Percentiles rank a stretch among this genome's conserved stretches.
phyloP scores from a whole-genome alignment of 2,888 invertebrate genomes.

The Polydrusus pterygomalis region DNA sequence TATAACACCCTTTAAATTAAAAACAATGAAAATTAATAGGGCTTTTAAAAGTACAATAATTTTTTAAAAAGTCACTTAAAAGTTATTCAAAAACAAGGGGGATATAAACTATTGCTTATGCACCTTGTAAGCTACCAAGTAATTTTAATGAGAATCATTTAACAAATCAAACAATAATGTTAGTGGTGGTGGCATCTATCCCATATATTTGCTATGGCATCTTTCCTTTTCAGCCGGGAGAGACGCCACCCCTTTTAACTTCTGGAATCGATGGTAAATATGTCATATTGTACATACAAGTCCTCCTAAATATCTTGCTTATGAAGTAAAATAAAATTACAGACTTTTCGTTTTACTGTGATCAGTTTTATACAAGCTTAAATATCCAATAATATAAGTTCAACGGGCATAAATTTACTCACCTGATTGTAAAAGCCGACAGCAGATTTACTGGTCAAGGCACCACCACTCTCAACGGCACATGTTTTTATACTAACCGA shows the following conservation, averaged over 20 bases:
- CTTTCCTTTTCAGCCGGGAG: not conserved
- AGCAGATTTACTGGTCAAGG: not conserved
- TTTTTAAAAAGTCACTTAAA: too few relatives aligned
- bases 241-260: not conserved
- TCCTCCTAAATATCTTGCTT: not conserved
- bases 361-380: not conserved
- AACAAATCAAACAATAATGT: not conserved
- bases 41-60: too few relatives aligned
- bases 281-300: not conserved
- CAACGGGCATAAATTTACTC: not conserved
- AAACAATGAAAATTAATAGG: too few relatives aligned
- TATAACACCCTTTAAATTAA: too few relatives aligned
- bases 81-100: not conserved
- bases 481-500: not conserved
- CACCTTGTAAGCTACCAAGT: not conserved
- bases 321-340: not conserved
- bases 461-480: not conserved
- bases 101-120: not conserved
- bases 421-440: conserved; percentile 8
- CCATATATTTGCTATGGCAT: not conserved
- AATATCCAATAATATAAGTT: not conserved
- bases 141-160: not conserved
- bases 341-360: not conserved
- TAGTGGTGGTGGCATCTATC: not conserved
- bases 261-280: not conserved